Percentiles rank a stretch among this genome's conserved stretches.
phyloP scores from a whole-genome alignment of 2,888 invertebrate species.

The Apeira syringaria region DNA sequence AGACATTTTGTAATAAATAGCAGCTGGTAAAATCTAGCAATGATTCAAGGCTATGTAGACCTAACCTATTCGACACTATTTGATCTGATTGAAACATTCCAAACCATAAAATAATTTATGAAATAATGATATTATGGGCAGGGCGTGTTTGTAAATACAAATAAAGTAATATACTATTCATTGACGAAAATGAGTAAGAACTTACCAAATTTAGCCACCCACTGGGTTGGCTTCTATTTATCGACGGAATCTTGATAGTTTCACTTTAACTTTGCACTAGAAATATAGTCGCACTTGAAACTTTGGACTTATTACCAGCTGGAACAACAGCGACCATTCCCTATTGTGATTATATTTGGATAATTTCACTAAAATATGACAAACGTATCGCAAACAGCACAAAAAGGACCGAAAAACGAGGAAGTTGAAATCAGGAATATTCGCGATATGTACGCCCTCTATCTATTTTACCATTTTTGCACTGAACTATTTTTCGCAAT shows the following conservation, averaged over 20 bases:
- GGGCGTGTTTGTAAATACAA: too few species aligned
- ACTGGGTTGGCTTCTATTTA: constrained; percentile 90
- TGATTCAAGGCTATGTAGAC: constrained; percentile 31
- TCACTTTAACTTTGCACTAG: constrained; percentile 83
- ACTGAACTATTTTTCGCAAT: constrained; percentile 32
- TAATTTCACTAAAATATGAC: constrained; percentile 64
- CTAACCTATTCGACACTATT: constrained; percentile 20
- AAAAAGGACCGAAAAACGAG: constrained; percentile 58
- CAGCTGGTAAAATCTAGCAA: constrained; percentile 13
- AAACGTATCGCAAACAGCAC: constrained; percentile 71
- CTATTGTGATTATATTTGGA: constrained; percentile 62
- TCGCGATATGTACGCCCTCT: constrained; percentile 52
- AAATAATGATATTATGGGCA: too few species aligned
- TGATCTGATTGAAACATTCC: too few species aligned
- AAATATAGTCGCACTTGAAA: constrained; percentile 73
- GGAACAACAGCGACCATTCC: constrained; percentile 38
- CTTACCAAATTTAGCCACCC: constrained; percentile 90
- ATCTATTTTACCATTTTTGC: constrained; percentile 40
- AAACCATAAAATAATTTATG: too few species aligned
- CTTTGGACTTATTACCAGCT: constrained; percentile 48
- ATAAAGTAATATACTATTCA: too few species aligned
- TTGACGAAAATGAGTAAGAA: constrained; percentile 38
- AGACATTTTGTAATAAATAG: constrained; percentile 32
- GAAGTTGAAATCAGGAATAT: constrained; percentile 32
- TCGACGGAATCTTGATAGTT: constrained; percentile 92